Percentiles rank a stretch among this genome's conserved stretches.
phyloP scores from a whole-genome alignment of 2,113 vertebrate species.

The Anthoscopus minutus region DNA sequence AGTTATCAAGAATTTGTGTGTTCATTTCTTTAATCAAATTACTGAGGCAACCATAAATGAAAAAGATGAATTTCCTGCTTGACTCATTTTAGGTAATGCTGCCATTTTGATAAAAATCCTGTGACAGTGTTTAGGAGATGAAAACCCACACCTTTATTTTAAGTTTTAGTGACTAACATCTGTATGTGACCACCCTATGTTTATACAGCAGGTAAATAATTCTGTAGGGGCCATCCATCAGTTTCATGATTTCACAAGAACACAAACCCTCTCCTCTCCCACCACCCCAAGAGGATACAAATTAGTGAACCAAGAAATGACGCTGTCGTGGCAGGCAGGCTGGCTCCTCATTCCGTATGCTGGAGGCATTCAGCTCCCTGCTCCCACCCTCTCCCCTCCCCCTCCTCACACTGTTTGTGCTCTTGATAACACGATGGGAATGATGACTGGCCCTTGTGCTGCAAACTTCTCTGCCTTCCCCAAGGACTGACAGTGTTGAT shows the following conservation, averaged over 20 bases:
- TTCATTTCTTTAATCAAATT: not conserved
- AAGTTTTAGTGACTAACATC: not conserved
- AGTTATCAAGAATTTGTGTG: not conserved
- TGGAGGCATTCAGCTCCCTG: conserved; percentile 34
- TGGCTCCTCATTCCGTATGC: conserved; percentile 64
- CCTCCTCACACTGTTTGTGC: conserved; percentile 45
- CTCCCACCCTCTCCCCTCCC: conserved; percentile 39
- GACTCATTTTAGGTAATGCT: not conserved
- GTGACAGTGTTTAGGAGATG: not conserved
- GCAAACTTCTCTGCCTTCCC: conserved; percentile 25
- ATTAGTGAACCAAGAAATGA: conserved; percentile 54
- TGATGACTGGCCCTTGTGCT: conserved; percentile 7
- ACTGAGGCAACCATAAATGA: not conserved
- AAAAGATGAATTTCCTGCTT: not conserved
- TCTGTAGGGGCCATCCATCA: not conserved
- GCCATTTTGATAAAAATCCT: conserved; percentile 11
- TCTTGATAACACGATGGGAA: conserved; percentile 48
- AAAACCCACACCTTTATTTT: not conserved
- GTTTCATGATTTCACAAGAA: conserved; percentile 10
- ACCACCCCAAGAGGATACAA: conserved; percentile 30
- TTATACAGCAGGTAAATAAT: not conserved
- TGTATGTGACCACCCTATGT: conserved; percentile 22
- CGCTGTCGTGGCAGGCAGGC: conserved; percentile 36
- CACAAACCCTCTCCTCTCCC: conserved; percentile 26
- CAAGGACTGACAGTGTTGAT: not conserved